phyloP scores from a whole-genome alignment of 2,797 vertebrate species.

The Naso thynnoides region DNA sequence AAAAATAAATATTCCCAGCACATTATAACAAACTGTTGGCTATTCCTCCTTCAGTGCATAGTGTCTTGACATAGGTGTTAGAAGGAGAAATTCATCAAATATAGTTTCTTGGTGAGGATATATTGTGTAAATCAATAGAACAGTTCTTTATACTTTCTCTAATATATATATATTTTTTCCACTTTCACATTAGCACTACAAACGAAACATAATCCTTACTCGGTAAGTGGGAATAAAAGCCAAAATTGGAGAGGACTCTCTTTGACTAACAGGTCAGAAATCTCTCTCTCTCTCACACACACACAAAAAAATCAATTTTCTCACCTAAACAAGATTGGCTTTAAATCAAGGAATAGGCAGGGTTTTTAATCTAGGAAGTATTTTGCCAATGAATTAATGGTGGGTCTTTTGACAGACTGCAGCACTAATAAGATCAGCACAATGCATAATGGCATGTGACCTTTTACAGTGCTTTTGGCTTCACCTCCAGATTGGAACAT shows the following conservation, averaged over 20 bases:
- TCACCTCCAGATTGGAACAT: slow-evolving; percentile 85
- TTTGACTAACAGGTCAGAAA: slow-evolving; percentile 52
- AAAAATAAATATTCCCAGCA: neutral
- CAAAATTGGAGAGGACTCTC: slow-evolving; percentile 23
- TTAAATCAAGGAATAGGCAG: slow-evolving; percentile 53
- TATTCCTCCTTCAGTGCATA: neutral
- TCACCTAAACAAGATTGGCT: slow-evolving; percentile 50
- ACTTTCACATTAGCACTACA: slow-evolving; percentile 58
- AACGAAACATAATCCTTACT: slow-evolving; percentile 39
- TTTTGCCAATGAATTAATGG: slow-evolving; percentile 68
- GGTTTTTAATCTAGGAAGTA: slow-evolving; percentile 50
- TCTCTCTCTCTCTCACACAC: too few species aligned
- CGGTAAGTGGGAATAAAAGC: slow-evolving; percentile 43
- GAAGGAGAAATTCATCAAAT: neutral
- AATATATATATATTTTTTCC: neutral
- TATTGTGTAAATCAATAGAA: neutral
- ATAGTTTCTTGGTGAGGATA: neutral
- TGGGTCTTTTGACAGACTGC: slow-evolving; percentile 68
- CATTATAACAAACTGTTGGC: neutral
- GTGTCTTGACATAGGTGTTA: neutral
- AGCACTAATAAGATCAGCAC: slow-evolving; percentile 81
- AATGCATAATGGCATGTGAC: slow-evolving; percentile 81
- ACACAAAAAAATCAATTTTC: slow-evolving; percentile 41
- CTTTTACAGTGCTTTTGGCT: slow-evolving; percentile 81
- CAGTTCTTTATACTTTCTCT: slow-evolving; percentile 5